These are phyloP conservation scores for Thalpophila matura DNA, from an alignment of 2,888 invertebrate species.

Conservation along the genomic window DNA sequence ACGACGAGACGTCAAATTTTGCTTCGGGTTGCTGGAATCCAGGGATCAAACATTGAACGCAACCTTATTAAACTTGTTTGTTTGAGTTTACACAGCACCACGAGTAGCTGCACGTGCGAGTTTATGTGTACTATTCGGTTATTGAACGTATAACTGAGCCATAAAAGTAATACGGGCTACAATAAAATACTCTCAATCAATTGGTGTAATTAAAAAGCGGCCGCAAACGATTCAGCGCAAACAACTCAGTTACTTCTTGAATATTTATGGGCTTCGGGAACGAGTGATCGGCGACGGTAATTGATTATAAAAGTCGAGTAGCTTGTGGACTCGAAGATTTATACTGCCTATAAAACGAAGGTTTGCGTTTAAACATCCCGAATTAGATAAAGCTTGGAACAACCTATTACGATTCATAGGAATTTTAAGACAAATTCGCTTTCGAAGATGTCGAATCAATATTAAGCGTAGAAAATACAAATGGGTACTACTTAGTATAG, in stretches of 20 bases:
- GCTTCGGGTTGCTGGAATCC: background rate
- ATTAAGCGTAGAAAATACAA: background rate
- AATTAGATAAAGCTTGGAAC: constrained; percentile 52
- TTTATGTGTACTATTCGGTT: constrained; percentile 51
- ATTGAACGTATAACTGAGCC: constrained; percentile 62
- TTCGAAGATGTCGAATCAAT: constrained; percentile 1
- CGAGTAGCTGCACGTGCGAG: constrained; percentile 47
- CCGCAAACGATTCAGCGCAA: constrained; percentile 77
- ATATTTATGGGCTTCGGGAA: constrained; percentile 80
- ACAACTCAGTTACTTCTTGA: constrained; percentile 77
- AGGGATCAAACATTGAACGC: constrained; percentile 18
- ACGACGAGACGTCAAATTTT: background rate
- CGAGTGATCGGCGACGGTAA: constrained; percentile 83
- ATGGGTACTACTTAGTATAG: background rate
- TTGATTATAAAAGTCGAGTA: constrained; percentile 87
- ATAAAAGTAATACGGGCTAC: constrained; percentile 67
- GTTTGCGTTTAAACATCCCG: constrained; percentile 60
- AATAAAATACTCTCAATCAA: constrained; percentile 77
- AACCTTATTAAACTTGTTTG: constrained; percentile 45
- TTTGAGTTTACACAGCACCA: constrained; percentile 44
- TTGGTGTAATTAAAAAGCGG: constrained; percentile 79
- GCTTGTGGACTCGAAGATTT: constrained; percentile 82
- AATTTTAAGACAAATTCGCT: background rate
- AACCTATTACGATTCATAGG: constrained; percentile 32
- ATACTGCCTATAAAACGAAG: constrained; percentile 79